Evolutionary conservation across 2,113 vertebrate genomes (phyloP), one percentile per base, ranked within the genome.

Genomic region (Larimichthys polyactis): DNA sequence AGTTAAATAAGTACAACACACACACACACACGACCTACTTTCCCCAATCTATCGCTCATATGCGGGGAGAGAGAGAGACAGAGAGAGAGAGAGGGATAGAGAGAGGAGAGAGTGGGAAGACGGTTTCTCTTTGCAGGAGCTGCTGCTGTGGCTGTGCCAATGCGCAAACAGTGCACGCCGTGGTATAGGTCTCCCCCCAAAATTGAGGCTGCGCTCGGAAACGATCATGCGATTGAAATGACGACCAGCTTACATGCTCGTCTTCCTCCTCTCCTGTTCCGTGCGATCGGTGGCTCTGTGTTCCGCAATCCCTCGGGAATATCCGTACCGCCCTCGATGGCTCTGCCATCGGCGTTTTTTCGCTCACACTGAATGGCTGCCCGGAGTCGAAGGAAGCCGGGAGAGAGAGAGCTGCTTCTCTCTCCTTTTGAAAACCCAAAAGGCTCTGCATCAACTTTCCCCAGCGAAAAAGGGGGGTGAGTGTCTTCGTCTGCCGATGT

Each of bases 311-410:
- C 92, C 90, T 82, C 58, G 89, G 92, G 90, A n/a, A 91, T 79
- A 86, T n/a, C 91, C 80, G 92, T 82, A 84, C 92, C 83, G 92
- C 90, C 90, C 94, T 95, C 94, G 91, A 91, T 91, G 82, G 90
- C 92, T 96, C 96, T 93, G 94, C 87, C 90, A 91, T 97, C 95
- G 90, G 94, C 93, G 89, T 76, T 85, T n/a, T n/a, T n/a, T 77
- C 90, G 89, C 93, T 92, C 92, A 91, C 95, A 96, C 95, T 97
- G 96, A 97, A 97, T 97, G 97, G 96, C 95, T 92, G 94, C 94
- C 94, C 52, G 93, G 94, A 95, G 95, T n/a, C 84, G 66, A 88
- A 87, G 91, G 71, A 74, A 87, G 72, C 83, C 63, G 87, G 82
- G 90, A 85, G 88, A 85, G 84, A 89, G 89, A 84, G 92, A 75